Percentiles rank a stretch among this genome's conserved stretches.
Conservation (phyloP, 1,140 invertebrate species). For the Cyphomyrmex costatus region DNA sequence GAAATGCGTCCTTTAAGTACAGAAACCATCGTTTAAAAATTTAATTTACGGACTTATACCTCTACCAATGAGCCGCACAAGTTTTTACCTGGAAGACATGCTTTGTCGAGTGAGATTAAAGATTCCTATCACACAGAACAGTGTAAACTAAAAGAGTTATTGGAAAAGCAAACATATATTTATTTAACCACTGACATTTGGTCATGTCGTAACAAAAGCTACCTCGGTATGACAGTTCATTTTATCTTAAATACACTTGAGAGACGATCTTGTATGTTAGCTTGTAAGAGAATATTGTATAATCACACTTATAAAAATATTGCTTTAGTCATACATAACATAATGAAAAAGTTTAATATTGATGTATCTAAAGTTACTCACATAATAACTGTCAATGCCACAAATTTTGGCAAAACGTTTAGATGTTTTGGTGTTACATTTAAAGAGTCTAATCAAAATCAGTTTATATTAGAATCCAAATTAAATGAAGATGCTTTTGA, state of each 20-base stretch:
- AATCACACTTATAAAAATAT: constrained; percentile 28
- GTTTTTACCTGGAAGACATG: neutral
- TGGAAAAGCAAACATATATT: neutral
- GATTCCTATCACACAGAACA: neutral
- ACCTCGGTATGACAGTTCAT: neutral
- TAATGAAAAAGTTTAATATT: neutral
- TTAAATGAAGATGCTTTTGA: too few species aligned
- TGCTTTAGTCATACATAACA: neutral
- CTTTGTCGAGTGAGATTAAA: neutral
- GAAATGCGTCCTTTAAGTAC: constrained; percentile 19
- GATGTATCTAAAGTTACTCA: constrained; percentile 30
- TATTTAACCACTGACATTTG: constrained; percentile 34
- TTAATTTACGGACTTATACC: constrained; percentile 1
- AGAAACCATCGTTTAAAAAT: constrained; percentile 13
- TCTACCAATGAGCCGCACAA: neutral
- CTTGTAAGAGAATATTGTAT: neutral
- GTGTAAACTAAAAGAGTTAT: constrained; percentile 9
- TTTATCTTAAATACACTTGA: neutral
- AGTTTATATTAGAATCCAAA: neutral
- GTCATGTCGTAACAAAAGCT: constrained; percentile 20
- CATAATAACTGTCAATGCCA: constrained; percentile 9
- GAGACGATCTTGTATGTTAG: neutral
- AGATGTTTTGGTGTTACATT: constrained; percentile 4
- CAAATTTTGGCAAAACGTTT: constrained; percentile 25
- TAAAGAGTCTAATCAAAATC: neutral